Evolutionary conservation across 1,140 invertebrate genomes (phyloP).

Genomic region (Drosophila nebulosa): DNA sequence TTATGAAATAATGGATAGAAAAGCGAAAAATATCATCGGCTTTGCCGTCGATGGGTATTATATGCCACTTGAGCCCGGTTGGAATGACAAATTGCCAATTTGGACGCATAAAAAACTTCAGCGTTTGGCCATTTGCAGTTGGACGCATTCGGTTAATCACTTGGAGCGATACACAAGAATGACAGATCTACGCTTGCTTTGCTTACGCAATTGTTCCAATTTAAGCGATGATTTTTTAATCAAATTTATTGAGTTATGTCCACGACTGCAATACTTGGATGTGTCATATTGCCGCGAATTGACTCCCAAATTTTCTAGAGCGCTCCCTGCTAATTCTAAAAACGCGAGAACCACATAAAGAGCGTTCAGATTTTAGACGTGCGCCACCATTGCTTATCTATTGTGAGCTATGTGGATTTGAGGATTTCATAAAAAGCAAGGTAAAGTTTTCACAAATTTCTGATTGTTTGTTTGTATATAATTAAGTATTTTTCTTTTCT

Average conservation of each 20-base stretch:
- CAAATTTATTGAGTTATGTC: constrained; percentile 57
- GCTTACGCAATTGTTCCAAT: constrained; percentile 55
- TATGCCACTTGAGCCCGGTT: constrained; percentile 59
- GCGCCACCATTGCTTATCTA: constrained; percentile 41
- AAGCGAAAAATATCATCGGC: constrained; percentile 47
- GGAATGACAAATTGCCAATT: constrained; percentile 51
- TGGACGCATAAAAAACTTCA: constrained; percentile 45
- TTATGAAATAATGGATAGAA: constrained; percentile 62
- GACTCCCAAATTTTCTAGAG: constrained; percentile 50
- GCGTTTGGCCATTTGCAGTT: constrained; percentile 64
- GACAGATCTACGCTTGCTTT: constrained; percentile 53
- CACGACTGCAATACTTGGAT: constrained; percentile 54
- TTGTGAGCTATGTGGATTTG: constrained; percentile 59
- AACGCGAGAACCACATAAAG: constrained; percentile 42
- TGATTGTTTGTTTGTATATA: too few species aligned
- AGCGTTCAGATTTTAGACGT: constrained; percentile 11
- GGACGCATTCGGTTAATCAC: constrained; percentile 46
- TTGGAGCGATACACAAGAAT: constrained; percentile 60
- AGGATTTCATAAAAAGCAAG: constrained; percentile 54
- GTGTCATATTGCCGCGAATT: constrained; percentile 63
- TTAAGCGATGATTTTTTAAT: constrained; percentile 55
- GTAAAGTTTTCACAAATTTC: too few species aligned
- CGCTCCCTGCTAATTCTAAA: constrained; percentile 50
- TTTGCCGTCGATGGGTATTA: constrained; percentile 69
- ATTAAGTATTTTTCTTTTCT: not conserved